Percentiles rank a stretch among this genome's conserved stretches.
phyloP scores from a whole-genome alignment of 2,113 vertebrate genomes.

The Proterorhinus semilunaris region DNA sequence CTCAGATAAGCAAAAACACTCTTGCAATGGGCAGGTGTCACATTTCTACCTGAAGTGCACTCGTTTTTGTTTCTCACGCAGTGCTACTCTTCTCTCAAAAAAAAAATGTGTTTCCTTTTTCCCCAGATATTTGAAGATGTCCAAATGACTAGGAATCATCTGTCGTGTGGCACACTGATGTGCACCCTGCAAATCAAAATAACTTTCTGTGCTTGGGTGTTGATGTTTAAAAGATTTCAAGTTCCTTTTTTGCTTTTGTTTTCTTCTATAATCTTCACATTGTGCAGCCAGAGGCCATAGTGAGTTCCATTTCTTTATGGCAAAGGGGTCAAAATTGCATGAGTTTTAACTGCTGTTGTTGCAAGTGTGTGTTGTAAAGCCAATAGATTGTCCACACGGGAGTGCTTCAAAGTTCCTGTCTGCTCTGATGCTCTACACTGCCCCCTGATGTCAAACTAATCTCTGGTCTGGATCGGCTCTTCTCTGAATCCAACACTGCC shows the following conservation, averaged over 20 bases:
- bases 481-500: conserved; percentile 31
- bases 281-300: conserved; percentile 57
- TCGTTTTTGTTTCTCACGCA: too few relatives aligned
- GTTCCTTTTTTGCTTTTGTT: conserved; percentile 39
- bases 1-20: too few relatives aligned
- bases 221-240: conserved; percentile 55
- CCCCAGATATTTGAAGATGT: conserved; percentile 27
- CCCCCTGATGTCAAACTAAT: conserved; percentile 15
- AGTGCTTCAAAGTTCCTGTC: conserved; percentile 34
- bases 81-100: too few relatives aligned
- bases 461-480: conserved; percentile 24
- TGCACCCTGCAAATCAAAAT: conserved; percentile 59
- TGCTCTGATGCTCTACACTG: conserved; percentile 27
- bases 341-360: conserved; percentile 57
- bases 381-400: conserved; percentile 44
- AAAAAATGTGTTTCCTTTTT: neutral
- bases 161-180: conserved; percentile 59
- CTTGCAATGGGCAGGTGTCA: too few relatives aligned
- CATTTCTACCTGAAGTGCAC: too few relatives aligned
- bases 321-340: conserved; percentile 64
- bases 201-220: conserved; percentile 68
- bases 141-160: conserved; percentile 49
- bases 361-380: conserved; percentile 66
- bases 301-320: conserved; percentile 47
- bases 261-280: conserved; percentile 52